Evolutionary conservation across 2,797 vertebrate genomes (phyloP).

Genomic region (Serranus cabrilla): DNA sequence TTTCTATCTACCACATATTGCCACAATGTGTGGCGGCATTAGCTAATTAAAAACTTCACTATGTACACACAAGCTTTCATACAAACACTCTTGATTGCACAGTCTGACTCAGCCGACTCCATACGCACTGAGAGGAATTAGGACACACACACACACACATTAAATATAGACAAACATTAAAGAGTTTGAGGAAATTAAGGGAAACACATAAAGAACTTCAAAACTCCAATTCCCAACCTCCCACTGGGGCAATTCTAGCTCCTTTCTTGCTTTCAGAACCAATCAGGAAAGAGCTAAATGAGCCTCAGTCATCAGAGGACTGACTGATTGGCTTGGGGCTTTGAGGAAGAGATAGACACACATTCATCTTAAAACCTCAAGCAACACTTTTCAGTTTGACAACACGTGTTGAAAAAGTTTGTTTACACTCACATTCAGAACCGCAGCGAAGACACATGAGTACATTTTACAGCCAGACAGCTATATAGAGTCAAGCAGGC

Average conservation of each 20-base stretch:
- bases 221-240: slow-evolving; percentile 78
- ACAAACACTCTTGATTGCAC: slow-evolving; percentile 54
- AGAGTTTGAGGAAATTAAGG: slow-evolving; percentile 78
- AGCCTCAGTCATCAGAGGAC: slow-evolving; percentile 78
- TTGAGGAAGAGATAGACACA: slow-evolving; percentile 69
- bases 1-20: slow-evolving; percentile 69
- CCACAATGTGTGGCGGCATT: slow-evolving; percentile 70
- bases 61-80: slow-evolving; percentile 34
- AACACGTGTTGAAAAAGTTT: slow-evolving; percentile 48
- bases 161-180: slow-evolving; percentile 75
- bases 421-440: slow-evolving; percentile 52
- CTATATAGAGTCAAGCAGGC: slow-evolving; percentile 27
- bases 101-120: slow-evolving; percentile 22
- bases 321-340: slow-evolving; percentile 80
- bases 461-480: slow-evolving; percentile 13
- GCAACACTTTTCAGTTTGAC: slow-evolving; percentile 52
- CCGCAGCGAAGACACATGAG: slow-evolving; percentile 50
- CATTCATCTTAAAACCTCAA: slow-evolving; percentile 56
- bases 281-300: slow-evolving; percentile 78
- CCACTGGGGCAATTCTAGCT: slow-evolving; percentile 76
- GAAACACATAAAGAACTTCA: slow-evolving; percentile 79
- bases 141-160: slow-evolving; percentile 35
- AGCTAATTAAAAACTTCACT: slow-evolving; percentile 77
- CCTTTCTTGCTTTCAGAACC: slow-evolving; percentile 75
- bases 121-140: slow-evolving; percentile 47